A percentile compares a stretch with the other conserved stretches of the same genome.
phyloP scores from a whole-genome alignment of 2,797 vertebrate genomes.

The Ispidina picta region DNA sequence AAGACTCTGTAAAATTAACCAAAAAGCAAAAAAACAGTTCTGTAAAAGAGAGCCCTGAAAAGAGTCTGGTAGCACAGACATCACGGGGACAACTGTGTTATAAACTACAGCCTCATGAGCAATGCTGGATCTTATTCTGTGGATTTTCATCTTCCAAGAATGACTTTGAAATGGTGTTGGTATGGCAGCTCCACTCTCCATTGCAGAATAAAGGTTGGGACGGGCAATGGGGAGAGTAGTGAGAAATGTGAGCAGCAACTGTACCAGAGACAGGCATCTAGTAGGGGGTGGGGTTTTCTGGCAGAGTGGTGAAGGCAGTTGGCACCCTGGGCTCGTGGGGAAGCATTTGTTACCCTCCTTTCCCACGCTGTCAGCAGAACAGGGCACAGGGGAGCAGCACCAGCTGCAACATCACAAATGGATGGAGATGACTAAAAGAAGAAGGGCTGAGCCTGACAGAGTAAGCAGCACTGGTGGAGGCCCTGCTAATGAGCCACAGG shows the following conservation, averaged over 20 bases:
- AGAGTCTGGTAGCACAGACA: background rate
- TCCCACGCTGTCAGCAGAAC: fast-evolving
- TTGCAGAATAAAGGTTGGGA: background rate
- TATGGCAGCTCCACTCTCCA: fast-evolving
- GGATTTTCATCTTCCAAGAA: background rate
- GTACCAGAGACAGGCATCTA: background rate
- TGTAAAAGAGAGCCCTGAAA: background rate
- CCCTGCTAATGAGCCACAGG: background rate
- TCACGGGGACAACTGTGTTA: background rate
- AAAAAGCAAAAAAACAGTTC: background rate
- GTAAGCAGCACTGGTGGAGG: background rate
- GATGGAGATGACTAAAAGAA: background rate
- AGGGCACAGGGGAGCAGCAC: background rate
- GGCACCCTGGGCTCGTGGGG: fast-evolving
- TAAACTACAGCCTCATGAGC: background rate
- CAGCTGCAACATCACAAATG: background rate
- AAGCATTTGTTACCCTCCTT: fast-evolving
- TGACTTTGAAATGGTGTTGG: background rate
- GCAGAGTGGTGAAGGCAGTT: background rate
- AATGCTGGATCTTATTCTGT: background rate
- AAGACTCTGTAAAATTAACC: background rate
- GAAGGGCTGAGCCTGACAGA: background rate
- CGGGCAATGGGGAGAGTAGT: background rate
- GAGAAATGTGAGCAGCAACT: background rate
- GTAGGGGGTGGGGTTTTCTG: background rate